Evolutionary conservation across 2,888 invertebrate species (phyloP), one percentile per base, ranked within the genome.

Genomic region (Xestia xanthographa): DNA sequence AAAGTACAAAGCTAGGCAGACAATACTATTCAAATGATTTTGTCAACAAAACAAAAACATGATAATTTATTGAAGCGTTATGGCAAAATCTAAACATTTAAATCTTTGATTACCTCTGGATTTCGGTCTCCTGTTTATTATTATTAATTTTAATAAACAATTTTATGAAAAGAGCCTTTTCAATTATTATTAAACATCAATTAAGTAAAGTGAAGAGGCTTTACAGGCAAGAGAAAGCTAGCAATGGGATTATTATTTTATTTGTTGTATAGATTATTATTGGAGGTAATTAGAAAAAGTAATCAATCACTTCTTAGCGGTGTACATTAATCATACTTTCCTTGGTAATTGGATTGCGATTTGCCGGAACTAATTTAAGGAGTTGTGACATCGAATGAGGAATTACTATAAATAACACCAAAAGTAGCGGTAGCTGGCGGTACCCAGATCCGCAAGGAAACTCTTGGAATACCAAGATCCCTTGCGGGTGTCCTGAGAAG

Each of bases 231-330:
- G 5, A 6, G n/a, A 4, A 77, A 63, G 56, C 22, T 34, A 69
- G 14, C 41, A 48, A 66, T 66, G 34, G 50, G 62, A 50, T 78
- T 67, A 77, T 77, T 70, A 65, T 65, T 65, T 72, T 83, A 50
- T 83, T 76, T 72, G 14, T 22, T 63, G 41, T 66, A 6, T 69
- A 72, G 34, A 53, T 68, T 71, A 78, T 48, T 20, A 65, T 26
- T 48, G 79, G 14, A 77, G 45, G 68, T 48, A 84, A 84, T 70
- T 79, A 82, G 80, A 58, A 70, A 70, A 58, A 56, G 80, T 50
- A 63, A 80, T 82, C 80, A 84, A 82, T 82, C 84, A 81, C 63
- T 50, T 45, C 34, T 56, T 60, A 67, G 63, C 58, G n/a, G n/a
- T 53, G 50, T 41, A 58, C 70, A 82, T 82, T 70, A 79, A 84